These are phyloP conservation scores for Peromyscus polionotus DNA, from an alignment of 2,113 vertebrate species.

Conservation along the genomic window DNA sequence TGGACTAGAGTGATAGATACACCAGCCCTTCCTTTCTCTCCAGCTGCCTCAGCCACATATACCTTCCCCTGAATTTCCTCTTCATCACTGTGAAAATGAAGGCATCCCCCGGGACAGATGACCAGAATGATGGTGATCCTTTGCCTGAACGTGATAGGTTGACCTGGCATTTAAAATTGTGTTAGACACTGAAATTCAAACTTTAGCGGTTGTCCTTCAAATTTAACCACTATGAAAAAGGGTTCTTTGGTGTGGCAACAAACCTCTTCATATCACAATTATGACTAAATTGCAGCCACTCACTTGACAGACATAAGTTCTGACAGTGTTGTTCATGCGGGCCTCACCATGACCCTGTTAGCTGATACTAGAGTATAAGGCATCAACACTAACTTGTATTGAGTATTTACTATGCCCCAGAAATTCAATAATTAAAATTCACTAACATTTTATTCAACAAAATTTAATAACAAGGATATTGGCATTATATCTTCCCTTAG, in stretches of 20 bases:
- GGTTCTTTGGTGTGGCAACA: not conserved
- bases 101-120: not conserved
- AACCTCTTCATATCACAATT: not conserved
- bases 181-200: constrained; percentile 6
- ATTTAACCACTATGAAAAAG: not conserved
- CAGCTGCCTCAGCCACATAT: not conserved
- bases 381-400: not conserved
- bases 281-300: not conserved
- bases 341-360: not conserved
- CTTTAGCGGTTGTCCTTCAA: not conserved
- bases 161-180: not conserved
- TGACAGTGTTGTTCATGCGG: not conserved
- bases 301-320: not conserved
- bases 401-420: not conserved
- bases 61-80: not conserved
- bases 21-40: not conserved
- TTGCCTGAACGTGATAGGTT: not conserved
- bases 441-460: not conserved
- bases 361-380: not conserved
- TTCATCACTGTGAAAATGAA: not conserved
- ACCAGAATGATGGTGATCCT: not conserved
- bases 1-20: not conserved
- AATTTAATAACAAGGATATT: not conserved
- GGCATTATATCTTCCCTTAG: not conserved
- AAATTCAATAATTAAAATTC: constrained; percentile 17